A percentile compares a stretch with the other conserved stretches of the same genome.
Conservation (phyloP, 2,797 vertebrate species). For the Poliocrania exsul region DNA sequence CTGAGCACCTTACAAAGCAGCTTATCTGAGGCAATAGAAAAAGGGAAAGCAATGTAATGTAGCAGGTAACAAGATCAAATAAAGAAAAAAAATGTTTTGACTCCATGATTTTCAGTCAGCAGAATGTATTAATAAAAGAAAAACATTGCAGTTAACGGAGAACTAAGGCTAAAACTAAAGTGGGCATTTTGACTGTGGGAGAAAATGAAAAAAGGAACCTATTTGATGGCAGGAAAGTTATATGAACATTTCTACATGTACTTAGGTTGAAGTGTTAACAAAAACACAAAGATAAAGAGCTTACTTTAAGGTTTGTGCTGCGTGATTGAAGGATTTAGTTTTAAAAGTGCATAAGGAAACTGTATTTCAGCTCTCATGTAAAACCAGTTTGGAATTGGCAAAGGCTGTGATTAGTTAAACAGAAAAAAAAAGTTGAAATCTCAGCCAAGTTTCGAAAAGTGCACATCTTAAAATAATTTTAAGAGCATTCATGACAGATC, state of each 20-base stretch:
- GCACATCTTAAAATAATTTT: background rate
- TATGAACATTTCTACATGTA: background rate
- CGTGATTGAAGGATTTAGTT: background rate
- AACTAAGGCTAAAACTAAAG: background rate
- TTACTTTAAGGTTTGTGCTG: background rate
- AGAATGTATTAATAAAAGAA: background rate
- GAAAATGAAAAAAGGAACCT: background rate
- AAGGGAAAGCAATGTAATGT: background rate
- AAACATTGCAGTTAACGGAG: background rate
- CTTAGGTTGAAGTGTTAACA: accelerated
- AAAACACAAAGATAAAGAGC: background rate
- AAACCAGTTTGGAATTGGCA: background rate
- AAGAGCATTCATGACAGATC: background rate
- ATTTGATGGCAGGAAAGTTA: background rate
- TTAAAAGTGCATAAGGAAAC: background rate
- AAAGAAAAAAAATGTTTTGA: background rate
- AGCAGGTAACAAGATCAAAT: background rate
- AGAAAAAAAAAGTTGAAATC: background rate
- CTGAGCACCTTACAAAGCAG: background rate
- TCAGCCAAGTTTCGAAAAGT: background rate
- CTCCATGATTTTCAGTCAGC: background rate
- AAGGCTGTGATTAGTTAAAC: background rate
- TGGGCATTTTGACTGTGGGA: background rate
- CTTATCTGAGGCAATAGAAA: background rate
- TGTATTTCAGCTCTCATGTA: background rate